These are phyloP conservation scores for Sebastes fasciatus DNA, from an alignment of 2,113 vertebrate species.

Conservation along the genomic window DNA sequence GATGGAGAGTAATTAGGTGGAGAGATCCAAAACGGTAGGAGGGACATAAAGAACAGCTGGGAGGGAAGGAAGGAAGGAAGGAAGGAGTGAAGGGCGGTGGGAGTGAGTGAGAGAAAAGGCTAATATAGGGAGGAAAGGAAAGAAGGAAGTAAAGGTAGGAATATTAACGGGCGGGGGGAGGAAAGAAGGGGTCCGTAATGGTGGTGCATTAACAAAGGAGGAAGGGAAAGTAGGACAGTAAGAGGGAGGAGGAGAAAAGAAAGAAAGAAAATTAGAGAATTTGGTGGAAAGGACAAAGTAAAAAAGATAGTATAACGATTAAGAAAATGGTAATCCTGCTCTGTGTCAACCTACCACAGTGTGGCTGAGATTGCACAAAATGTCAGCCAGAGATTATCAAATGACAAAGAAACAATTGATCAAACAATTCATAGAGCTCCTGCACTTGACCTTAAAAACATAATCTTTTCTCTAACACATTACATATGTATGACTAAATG, in stretches of 20 bases:
- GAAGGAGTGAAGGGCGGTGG: neutral
- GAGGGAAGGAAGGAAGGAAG: conserved; percentile 26
- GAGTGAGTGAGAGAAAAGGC: conserved; percentile 5
- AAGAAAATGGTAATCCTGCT: neutral
- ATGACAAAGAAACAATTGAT: neutral
- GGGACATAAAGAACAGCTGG: conserved; percentile 58
- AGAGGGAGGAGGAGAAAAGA: neutral
- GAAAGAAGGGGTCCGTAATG: neutral
- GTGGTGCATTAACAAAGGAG: conserved; percentile 9
- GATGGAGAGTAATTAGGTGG: conserved; percentile 70
- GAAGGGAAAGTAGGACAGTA: conserved; percentile 50
- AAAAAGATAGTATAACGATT: neutral
- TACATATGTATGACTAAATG: neutral
- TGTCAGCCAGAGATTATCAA: neutral
- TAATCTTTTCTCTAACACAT: neutral
- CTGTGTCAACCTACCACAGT: neutral
- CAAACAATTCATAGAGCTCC: neutral
- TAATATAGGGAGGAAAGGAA: neutral
- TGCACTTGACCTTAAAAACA: neutral
- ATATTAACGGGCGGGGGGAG: neutral
- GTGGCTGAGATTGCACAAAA: neutral
- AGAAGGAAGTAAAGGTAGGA: neutral
- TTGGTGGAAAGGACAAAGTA: neutral
- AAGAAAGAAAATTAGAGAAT: neutral
- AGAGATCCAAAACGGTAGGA: conserved; percentile 61